phyloP scores from a whole-genome alignment of 35 echinoderm and acorn worm species.

The Ophiothrix spiculata region DNA sequence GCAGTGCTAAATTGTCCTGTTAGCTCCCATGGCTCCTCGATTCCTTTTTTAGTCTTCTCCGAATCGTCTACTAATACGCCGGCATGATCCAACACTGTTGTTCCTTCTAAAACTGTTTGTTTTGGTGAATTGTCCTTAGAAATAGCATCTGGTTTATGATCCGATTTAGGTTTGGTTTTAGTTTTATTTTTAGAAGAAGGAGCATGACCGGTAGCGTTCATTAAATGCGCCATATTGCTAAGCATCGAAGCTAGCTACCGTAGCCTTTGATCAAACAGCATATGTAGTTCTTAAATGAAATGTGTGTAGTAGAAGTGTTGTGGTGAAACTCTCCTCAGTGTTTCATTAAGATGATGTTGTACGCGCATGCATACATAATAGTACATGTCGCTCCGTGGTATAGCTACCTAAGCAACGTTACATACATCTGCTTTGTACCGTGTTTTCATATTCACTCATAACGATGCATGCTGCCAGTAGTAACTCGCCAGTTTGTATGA shows the following conservation, averaged over 20 bases:
- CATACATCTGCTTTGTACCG: not conserved
- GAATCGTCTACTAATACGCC: not conserved
- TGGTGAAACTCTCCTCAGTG: not conserved
- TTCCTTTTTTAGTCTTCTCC: not conserved
- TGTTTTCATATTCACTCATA: not conserved
- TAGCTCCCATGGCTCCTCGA: not conserved
- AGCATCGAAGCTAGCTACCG: too few species aligned
- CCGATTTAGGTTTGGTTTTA: too few species aligned
- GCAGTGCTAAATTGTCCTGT: not conserved
- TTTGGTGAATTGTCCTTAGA: not conserved
- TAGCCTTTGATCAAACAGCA: not conserved
- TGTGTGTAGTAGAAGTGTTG: not conserved
- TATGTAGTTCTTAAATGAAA: not conserved
- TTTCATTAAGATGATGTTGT: conserved; percentile 10
- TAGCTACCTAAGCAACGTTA: not conserved
- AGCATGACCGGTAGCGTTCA: not conserved
- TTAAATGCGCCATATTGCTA: not conserved
- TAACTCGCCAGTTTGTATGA: not conserved
- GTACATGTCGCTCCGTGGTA: not conserved
- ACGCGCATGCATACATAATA: conserved; percentile 15
- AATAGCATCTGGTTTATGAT: not conserved
- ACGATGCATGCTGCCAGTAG: not conserved
- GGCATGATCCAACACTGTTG: not conserved
- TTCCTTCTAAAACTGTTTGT: not conserved
- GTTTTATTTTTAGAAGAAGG: too few species aligned